Base-by-base conservation (phyloP, 2,888 invertebrate species). In the Therioaphis trifolii region DNA sequence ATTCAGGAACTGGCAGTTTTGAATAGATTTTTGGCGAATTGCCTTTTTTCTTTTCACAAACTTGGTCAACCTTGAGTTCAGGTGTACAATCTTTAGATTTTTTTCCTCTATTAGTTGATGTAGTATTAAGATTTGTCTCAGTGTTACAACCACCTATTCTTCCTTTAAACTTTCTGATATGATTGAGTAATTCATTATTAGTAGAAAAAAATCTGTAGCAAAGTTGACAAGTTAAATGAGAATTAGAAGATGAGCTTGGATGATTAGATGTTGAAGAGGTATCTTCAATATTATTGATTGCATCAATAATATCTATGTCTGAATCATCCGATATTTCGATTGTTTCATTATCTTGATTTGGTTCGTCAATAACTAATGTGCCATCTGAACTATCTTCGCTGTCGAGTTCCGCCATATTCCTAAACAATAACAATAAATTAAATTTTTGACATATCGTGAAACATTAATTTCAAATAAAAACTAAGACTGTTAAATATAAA, bases 381-480 rank as follows among this genome's bases (percentile, higher is more conserved):
- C 82, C 72, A 24, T 74, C 74, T 7, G 35, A 82, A 82, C 82
- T 82, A 52, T 82, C 74, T 52, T 74, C 82, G 74, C 72, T 82
- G 12, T 82, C 40, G 2, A 74, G 61, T 5, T 63, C 71, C 24
- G 46, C 82, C 82, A 82, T 82, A 52, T 61, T 63, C 35, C 82
- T 82, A 74, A 74, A 74, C n/a, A 82, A 55, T 35, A 66, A 66
- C 11, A 68, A 68, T 40, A 66, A 15, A 78, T 24, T n/a, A 52
- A 21, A 46, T 43, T 43, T 68, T 18, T 35, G 35, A 35, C 3
- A 35, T 35, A 7, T 5, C 7, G 35, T 35, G 35, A 35, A 35
- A 35, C 7, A 35, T 35, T 5, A 35, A 35, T 35, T 35, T 5
- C 3, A 7, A 35, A 35, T 35, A 35, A 35, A 35, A 35, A 35